These are phyloP conservation scores for Crocallis elinguaria DNA, from an alignment of 2,888 invertebrate species.

Conservation along the genomic window DNA sequence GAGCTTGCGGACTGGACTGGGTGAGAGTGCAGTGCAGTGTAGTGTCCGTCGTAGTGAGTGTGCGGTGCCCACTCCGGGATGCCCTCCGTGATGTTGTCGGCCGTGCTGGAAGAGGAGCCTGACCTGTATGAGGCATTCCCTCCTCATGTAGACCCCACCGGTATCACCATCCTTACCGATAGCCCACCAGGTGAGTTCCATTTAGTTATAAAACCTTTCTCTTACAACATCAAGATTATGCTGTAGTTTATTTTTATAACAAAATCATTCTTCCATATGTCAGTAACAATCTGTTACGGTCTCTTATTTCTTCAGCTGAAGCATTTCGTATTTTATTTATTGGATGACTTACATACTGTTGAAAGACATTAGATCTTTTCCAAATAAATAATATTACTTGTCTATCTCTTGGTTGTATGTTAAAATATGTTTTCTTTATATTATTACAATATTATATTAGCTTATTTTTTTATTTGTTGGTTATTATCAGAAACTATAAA, in stretches of 20 bases:
- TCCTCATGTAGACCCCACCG: slow-evolving; percentile 91
- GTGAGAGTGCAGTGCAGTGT: slow-evolving; percentile 69
- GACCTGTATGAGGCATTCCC: slow-evolving; percentile 92
- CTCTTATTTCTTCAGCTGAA: background rate
- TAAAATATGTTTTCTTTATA: too few relatives aligned
- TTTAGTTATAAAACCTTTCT: background rate
- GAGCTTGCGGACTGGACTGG: slow-evolving; percentile 56
- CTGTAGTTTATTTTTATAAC: background rate
- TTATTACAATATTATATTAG: too few relatives aligned
- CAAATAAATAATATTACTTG: too few relatives aligned
- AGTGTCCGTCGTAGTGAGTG: slow-evolving; percentile 73
- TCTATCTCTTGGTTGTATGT: too few relatives aligned
- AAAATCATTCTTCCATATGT: background rate
- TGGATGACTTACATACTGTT: background rate
- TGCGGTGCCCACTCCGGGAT: slow-evolving; percentile 70
- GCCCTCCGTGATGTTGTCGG: slow-evolving; percentile 89
- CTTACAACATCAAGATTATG: background rate
- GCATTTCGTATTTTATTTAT: background rate
- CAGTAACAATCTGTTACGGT: background rate
- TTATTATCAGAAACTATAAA: too few relatives aligned
- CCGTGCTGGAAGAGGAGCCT: slow-evolving; percentile 89
- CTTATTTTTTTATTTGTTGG: too few relatives aligned
- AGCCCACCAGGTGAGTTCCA: slow-evolving; percentile 81
- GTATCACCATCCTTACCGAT: slow-evolving; percentile 89
- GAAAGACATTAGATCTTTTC: background rate